Evolutionary conservation across 2,888 invertebrate genomes (phyloP), one percentile per base, ranked within the genome.

Genomic region (Andrena trimmerana): DNA sequence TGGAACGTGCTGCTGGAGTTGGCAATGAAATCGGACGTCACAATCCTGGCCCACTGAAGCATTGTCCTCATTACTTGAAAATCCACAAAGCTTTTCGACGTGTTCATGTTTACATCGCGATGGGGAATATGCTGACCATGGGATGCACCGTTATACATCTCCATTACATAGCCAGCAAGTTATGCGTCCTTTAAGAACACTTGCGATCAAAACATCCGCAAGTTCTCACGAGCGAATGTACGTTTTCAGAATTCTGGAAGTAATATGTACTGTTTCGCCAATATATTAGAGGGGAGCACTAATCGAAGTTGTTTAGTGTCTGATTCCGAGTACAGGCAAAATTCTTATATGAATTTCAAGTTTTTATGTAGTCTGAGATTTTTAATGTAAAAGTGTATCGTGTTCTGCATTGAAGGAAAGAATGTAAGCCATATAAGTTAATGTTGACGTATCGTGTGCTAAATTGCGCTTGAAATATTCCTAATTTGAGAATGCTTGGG

Each of bases 1-100:
- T 97, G 92, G 98, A 98, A 92, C 96, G 95, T 68, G 95, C 96
- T 0, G 96, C 97, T 3, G 97, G 97, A 31, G 96, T 97, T 69
- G 98, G 98, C 0, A 95, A 96, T 90, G 98, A 98, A 95, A 94
- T 98, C 78, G 98, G 98, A 60, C 95, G 95, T 90, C 95, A 97
- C 88, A 95, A 97, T 60, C 95, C 97, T 36, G 97, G 97, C 71
- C 95, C 96, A 86, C 94, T 98, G 33, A 95, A 96, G 24, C 95
- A 97, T 91, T 97, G 97, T 92, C 97, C 97, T 0, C 97, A 97
- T 92, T 98, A 98, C 94, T 95, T 97, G 88, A 96, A 96, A 90
- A 96, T 97, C 20, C 96, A 98, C 91, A 95, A 95, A 86, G 95
- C 96, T 42, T 98, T 98, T 94, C 96, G 98, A 69, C 95, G 96